Conservation (phyloP, 2,113 vertebrate species). For the Hystrix brachyura region DNA sequence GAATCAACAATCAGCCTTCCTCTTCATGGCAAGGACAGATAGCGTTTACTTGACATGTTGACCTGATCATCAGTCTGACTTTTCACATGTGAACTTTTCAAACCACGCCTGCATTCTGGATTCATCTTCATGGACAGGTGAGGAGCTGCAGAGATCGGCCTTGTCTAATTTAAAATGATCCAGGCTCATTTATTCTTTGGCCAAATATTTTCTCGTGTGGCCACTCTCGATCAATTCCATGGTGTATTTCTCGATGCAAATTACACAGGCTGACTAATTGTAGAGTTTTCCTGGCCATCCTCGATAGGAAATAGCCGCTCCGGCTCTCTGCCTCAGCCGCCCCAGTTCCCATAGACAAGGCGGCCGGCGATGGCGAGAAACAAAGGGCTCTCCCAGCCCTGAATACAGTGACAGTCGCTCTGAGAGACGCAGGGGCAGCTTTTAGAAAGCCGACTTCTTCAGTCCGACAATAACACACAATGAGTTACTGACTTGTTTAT, state of each 20-base stretch:
- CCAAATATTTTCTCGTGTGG: slow-evolving; percentile 26
- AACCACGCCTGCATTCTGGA: slow-evolving; percentile 21
- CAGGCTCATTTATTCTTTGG: slow-evolving; percentile 25
- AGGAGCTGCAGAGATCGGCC: background rate
- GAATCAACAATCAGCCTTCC: slow-evolving; percentile 54
- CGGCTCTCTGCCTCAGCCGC: slow-evolving; percentile 71
- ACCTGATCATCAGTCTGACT: slow-evolving; percentile 50
- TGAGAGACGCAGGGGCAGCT: slow-evolving; percentile 89
- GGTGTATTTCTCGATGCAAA: slow-evolving; percentile 37
- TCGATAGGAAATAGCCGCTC: slow-evolving; percentile 25
- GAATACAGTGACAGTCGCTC: slow-evolving; percentile 91
- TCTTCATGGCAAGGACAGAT: slow-evolving; percentile 37
- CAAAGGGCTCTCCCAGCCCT: slow-evolving; percentile 87
- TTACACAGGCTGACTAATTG: slow-evolving; percentile 63
- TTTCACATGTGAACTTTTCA: slow-evolving; percentile 66
- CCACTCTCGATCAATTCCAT: background rate
- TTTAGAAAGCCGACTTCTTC: slow-evolving; percentile 91
- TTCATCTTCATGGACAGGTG: slow-evolving; percentile 58
- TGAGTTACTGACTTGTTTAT: slow-evolving; percentile 96
- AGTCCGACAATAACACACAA: slow-evolving; percentile 92
- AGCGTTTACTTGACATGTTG: slow-evolving; percentile 61
- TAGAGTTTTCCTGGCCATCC: slow-evolving; percentile 52
- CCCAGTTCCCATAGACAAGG: slow-evolving; percentile 90
- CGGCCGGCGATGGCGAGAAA: slow-evolving; percentile 86
- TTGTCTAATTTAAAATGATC: background rate